Evolutionary conservation across 1,140 invertebrate species (phyloP), one percentile per base, ranked within the genome.

Genomic region (Zaprionus capensis): DNA sequence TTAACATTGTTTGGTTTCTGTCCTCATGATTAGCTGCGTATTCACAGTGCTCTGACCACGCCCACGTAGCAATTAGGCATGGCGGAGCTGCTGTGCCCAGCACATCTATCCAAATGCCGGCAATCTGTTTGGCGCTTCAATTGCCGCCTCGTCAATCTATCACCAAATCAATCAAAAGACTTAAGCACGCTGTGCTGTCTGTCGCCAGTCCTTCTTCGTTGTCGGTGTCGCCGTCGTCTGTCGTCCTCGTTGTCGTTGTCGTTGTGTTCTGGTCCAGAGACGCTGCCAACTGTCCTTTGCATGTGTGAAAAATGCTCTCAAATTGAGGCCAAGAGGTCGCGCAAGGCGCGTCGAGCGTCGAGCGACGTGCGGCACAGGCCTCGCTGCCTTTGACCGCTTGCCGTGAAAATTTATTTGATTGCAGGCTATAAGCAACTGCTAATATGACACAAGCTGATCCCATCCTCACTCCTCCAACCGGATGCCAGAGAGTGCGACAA

Each of bases 391-490:
- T 90, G 86, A 90, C 88, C 81, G 86, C 55, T 80, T 82, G 75
- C 73, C 86, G 85, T 86, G 86, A 90, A 88, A 90, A 90, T 90
- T 90, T 90, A 90, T 90, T 90, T 90, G 86, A 90, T 90, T 90
- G 86, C 86, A 67, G 65, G 81, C 81, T 80, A 88, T 88, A 90
- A 88, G 84, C 85, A 82, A 85, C 81, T 90, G 67, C 81, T 90
- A 90, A 90, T 88, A 90, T 88, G 85, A 85, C 80, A 90, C 85
- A 90, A 85, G 85, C 64, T 72, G 81, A 84, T 81, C 75, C 56
- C 70, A 12, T 14, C 15, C 44, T 38, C 56, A 28, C 7, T 51
- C 20, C 46, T n/a, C 51, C 56, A 38, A 51, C 14, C 20, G 34
- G 51, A 26, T 61, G 46, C 17, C 67, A 17, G 22, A 15, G 17